Evolutionary conservation across 2,797 vertebrate species (phyloP), one percentile per base, ranked within the genome.

Genomic region (Tiaroga cobitis): DNA sequence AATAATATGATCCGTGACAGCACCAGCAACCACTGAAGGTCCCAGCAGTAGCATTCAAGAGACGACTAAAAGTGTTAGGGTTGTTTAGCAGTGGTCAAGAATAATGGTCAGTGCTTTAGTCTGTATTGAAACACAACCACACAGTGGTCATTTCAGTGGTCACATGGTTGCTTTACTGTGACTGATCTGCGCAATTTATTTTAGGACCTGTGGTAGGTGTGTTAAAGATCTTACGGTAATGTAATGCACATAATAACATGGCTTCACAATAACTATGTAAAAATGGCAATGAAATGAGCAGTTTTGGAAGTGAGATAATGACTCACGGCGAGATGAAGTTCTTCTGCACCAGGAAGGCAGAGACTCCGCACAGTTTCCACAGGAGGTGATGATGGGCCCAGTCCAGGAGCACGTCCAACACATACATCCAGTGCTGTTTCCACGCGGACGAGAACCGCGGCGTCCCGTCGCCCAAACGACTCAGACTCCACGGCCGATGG

Each of bases 311-410:
- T 16, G 26, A 24, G 3, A 73, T 21, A 5, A 24, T 85, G 65
- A 96, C 98, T 97, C 94, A 99, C 98, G 78, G 93, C 32, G 98
- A 99, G 84, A 99, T 87, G 65, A 94, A 97, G 90, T 97, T 96
- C 89, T 99, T 99, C 90, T 99, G 97, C 80, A 98, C 92, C 72
- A 99, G 95, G 92, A 99, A 97, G 65, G 96, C 97, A 0, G 98
- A 99, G 86, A 96, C 56, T 2, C 98, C 98, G 43, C 98, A 99
- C 18, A 99, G 83, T 86, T 94, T 94, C 97, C 98, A 99, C 85
- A 99, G 87, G 88, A 99, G 90, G 24, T 96, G 95, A 88, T 99
- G 96, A 7, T 97, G 93, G 8, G 95, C 96, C 97, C 97, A 98
- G 51, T 99, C 97, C 34, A 98, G 87, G 59, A 95, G 4, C 2